Conservation (phyloP, 2,113 vertebrate genomes). For the Dipodomys ordii region DNA sequence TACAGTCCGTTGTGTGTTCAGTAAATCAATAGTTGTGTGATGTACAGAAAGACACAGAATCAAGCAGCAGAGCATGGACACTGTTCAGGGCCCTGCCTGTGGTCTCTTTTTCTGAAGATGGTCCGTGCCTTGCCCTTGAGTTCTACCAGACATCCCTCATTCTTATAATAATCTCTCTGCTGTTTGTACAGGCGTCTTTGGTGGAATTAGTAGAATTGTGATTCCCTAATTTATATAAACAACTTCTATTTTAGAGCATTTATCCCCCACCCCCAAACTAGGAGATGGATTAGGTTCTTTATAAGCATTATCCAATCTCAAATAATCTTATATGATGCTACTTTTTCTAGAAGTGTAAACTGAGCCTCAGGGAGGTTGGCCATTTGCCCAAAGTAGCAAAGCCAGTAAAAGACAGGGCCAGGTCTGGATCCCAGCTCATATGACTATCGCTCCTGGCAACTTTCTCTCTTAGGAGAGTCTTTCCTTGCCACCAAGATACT, state of each 20-base stretch:
- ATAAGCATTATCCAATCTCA: neutral
- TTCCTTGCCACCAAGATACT: neutral
- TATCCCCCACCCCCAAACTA: neutral
- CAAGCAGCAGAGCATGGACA: accelerated
- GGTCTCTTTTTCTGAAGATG: neutral
- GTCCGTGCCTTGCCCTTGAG: no score
- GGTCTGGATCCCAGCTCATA: neutral
- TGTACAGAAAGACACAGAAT: neutral
- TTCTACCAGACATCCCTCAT: neutral
- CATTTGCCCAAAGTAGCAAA: neutral
- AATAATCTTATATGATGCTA: neutral
- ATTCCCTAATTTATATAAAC: neutral
- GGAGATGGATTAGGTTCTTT: neutral
- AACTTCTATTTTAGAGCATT: neutral
- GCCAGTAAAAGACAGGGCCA: no score
- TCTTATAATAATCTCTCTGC: neutral
- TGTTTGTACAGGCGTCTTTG: neutral
- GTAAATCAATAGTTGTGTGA: neutral
- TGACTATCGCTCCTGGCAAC: neutral
- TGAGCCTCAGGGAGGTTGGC: neutral
- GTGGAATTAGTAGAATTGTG: neutral
- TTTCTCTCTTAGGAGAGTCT: neutral
- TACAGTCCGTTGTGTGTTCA: neutral
- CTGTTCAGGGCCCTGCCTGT: neutral
- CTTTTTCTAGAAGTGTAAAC: neutral